A percentile compares a stretch with the other conserved stretches of the same genome.
Conservation (phyloP, 2,113 vertebrate genomes). For the Tachycineta bicolor region DNA sequence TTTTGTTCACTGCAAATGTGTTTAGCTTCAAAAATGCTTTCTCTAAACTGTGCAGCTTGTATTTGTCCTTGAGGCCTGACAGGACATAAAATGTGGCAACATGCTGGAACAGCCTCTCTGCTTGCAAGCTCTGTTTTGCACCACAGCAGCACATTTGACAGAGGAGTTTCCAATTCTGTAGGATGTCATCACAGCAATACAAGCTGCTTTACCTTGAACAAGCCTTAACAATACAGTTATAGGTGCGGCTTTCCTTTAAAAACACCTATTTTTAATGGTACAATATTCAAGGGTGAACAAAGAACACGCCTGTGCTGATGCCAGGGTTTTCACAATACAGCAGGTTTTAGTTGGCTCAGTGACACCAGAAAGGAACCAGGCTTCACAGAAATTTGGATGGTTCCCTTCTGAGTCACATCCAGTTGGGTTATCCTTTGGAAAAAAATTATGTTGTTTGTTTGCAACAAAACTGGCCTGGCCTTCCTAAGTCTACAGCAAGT, state of each 20-base stretch:
- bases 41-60: neutral
- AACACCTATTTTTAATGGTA: neutral
- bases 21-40: neutral
- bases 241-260: neutral
- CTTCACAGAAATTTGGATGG: neutral
- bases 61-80: neutral
- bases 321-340: neutral
- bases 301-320: neutral
- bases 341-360: constrained; percentile 24
- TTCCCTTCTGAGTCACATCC: constrained; percentile 27
- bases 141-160: neutral
- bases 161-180: neutral
- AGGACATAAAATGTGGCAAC: neutral
- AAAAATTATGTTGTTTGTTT: neutral
- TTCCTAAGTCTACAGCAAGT: neutral
- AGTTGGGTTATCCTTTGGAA: neutral
- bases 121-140: neutral
- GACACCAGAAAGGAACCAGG: neutral
- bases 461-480: neutral
- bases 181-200: neutral
- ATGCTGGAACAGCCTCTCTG: neutral
- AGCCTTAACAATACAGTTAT: neutral
- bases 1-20: neutral
- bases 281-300: neutral
- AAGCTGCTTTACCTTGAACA: neutral